These are phyloP conservation scores for Pterostichus madidus DNA, from an alignment of 2,888 invertebrate species.

Conservation along the genomic window DNA sequence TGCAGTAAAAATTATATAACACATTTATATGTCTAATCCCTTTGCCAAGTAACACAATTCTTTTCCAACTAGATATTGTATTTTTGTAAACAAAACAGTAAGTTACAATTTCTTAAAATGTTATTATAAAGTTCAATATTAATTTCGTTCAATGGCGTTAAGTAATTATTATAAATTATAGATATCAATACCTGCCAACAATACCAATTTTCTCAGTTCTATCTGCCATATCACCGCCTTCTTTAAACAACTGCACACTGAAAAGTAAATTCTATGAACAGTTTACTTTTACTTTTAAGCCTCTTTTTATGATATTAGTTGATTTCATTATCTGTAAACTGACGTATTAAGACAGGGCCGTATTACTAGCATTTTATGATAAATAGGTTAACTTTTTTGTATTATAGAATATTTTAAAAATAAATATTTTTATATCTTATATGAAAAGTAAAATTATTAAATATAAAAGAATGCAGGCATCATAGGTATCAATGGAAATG, in stretches of 20 bases:
- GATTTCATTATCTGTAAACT: slow-evolving; percentile 34
- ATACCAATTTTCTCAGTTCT: slow-evolving; percentile 86
- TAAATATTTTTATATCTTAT: too few species aligned
- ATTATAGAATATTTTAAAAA: too few species aligned
- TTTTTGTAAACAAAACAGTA: too few species aligned
- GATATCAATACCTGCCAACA: slow-evolving; percentile 83
- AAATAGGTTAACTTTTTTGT: background rate
- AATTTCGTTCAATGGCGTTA: too few species aligned
- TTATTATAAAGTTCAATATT: too few species aligned
- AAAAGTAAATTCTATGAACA: slow-evolving; percentile 2
- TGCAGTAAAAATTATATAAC: too few species aligned
- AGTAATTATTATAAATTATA: background rate
- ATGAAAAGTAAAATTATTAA: background rate
- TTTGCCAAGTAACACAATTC: too few species aligned
- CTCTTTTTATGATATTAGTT: slow-evolving; percentile 20
- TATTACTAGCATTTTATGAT: slow-evolving; percentile 8
- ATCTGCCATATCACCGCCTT: slow-evolving; percentile 68
- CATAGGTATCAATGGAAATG: too few species aligned
- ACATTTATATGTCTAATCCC: too few species aligned
- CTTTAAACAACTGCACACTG: slow-evolving; percentile 10
- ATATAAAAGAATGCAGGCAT: too few species aligned
- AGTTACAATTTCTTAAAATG: too few species aligned
- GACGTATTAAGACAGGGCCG: slow-evolving; percentile 1
- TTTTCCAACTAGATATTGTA: too few species aligned
- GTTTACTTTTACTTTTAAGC: slow-evolving; percentile 3